Percentiles rank a stretch among this genome's conserved stretches.
Evolutionary conservation across 2,113 vertebrate genomes (phyloP).

Genomic region (Delphinapterus leucas): DNA sequence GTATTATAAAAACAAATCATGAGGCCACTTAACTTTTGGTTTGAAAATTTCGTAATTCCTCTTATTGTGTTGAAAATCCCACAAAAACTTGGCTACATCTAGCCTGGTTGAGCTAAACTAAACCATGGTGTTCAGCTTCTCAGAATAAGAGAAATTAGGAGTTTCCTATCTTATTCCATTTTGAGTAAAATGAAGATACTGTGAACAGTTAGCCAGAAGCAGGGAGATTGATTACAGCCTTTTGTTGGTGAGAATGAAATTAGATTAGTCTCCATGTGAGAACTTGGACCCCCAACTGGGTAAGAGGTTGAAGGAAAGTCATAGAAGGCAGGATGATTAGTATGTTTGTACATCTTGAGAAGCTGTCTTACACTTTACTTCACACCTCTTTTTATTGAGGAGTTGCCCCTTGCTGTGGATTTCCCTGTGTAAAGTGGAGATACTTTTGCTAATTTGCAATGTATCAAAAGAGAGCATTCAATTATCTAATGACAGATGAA

Average conservation of each 20-base stretch:
- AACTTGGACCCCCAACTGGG: neutral
- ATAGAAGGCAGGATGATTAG: neutral
- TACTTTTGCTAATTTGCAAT: slow-evolving; percentile 38
- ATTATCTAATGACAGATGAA: slow-evolving; percentile 43
- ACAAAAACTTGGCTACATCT: neutral
- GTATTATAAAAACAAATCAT: slow-evolving; percentile 23
- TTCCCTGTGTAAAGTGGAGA: neutral
- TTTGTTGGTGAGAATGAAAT: slow-evolving; percentile 6
- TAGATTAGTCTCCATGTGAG: slow-evolving; percentile 8
- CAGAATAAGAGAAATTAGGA: neutral
- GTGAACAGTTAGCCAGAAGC: neutral
- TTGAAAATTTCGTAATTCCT: neutral
- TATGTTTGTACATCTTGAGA: slow-evolving; percentile 35
- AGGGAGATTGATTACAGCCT: neutral
- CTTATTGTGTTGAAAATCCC: neutral
- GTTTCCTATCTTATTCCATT: neutral
- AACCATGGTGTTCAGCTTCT: neutral
- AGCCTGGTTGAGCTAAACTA: neutral
- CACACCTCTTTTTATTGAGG: slow-evolving; percentile 8
- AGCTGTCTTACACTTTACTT: slow-evolving; percentile 2
- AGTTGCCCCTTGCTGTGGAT: neutral
- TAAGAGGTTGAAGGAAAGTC: slow-evolving; percentile 30
- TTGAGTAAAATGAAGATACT: neutral
- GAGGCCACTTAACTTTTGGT: neutral
- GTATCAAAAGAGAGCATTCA: neutral